phyloP scores from a whole-genome alignment of 2,113 vertebrate genomes.

The Rhegmatorhina hoffmannsi region DNA sequence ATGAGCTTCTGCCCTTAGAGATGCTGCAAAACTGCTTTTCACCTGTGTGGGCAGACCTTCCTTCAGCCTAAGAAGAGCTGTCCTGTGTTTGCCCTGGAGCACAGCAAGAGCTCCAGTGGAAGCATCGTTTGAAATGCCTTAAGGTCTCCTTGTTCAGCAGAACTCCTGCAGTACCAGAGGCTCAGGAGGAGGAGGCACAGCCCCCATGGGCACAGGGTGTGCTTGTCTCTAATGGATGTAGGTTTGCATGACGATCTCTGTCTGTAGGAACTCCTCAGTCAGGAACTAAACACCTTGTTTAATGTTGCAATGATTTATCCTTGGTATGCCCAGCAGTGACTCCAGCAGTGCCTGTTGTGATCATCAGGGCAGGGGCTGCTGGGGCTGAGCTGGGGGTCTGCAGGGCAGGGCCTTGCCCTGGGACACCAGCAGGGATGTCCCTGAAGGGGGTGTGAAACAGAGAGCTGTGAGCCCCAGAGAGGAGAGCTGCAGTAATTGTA shows the following conservation, averaged over 20 bases:
- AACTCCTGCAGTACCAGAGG: background rate
- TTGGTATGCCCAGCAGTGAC: background rate
- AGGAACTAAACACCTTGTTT: background rate
- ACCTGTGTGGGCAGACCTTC: background rate
- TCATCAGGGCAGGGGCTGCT: accelerated
- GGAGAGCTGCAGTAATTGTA: background rate
- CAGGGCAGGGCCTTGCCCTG: background rate
- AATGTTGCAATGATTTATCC: background rate
- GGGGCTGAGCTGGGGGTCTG: background rate
- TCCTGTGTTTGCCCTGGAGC: background rate
- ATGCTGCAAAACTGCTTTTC: background rate
- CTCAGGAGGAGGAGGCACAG: background rate
- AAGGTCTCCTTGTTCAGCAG: background rate
- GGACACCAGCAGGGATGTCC: background rate
- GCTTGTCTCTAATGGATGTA: background rate
- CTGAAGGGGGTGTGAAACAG: background rate
- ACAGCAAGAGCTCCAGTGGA: background rate
- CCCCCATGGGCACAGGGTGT: accelerated
- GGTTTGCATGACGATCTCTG: background rate
- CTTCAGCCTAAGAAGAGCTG: background rate
- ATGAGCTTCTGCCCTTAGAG: background rate
- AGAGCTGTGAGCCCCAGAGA: background rate
- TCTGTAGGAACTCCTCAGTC: background rate
- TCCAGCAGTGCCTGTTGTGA: background rate
- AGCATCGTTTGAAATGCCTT: background rate